phyloP scores from a whole-genome alignment of 1,140 invertebrate species.

The Zophobas atratus region DNA sequence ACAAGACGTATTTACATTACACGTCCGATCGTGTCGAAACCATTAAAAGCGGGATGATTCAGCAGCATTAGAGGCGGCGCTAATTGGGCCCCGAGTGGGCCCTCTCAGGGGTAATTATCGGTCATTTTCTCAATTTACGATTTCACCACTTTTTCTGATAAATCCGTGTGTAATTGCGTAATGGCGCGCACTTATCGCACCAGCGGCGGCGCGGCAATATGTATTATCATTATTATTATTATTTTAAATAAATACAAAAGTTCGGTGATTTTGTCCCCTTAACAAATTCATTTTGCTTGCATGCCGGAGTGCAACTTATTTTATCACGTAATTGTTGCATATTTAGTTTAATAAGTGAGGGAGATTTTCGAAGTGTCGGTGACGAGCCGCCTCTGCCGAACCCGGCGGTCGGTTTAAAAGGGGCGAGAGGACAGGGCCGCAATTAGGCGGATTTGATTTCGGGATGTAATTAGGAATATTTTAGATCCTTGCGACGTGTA shows the following conservation, averaged over 20 bases:
- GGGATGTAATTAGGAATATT: conserved; percentile 17
- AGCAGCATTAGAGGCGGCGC: conserved; percentile 53
- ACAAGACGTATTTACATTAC: conserved; percentile 21
- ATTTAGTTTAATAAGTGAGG: too few species aligned
- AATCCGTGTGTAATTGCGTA: conserved; percentile 27
- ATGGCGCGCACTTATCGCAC: conserved; percentile 27
- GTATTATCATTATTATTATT: too few species aligned
- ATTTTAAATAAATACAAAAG: too few species aligned
- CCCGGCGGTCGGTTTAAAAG: not conserved
- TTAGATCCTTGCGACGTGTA: conserved; percentile 13
- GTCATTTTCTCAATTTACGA: conserved; percentile 55
- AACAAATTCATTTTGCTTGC: too few species aligned
- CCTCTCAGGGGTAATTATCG: conserved; percentile 54
- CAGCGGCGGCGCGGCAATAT: too few species aligned
- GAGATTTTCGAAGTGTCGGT: too few species aligned
- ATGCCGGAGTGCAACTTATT: too few species aligned
- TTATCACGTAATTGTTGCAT: too few species aligned
- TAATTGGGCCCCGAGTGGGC: conserved; percentile 51
- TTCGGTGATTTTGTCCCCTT: too few species aligned
- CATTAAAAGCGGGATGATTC: conserved; percentile 49
- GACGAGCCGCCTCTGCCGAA: too few species aligned
- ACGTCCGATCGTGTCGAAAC: conserved; percentile 28
- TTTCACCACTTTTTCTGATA: conserved; percentile 51
- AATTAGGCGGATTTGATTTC: conserved; percentile 14
- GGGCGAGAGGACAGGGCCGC: not conserved